Evolutionary conservation across 2,888 invertebrate genomes (phyloP).

Genomic region (Philhelius pedissequus): DNA sequence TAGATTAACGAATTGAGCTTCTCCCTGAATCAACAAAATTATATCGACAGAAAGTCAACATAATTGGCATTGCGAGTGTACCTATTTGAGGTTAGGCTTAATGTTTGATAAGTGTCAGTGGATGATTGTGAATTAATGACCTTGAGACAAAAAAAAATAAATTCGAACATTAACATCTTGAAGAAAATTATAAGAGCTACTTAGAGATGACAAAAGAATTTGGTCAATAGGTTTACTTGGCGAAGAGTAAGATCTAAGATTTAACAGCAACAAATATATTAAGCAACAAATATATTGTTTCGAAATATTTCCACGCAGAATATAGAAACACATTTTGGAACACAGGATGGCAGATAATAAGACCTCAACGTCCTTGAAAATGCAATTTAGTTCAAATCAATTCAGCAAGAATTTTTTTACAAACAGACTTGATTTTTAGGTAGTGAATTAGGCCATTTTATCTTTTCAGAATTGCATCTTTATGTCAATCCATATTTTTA

Average conservation of each 20-base stretch:
- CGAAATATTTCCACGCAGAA: too few species aligned
- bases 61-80: slow-evolving; percentile 44
- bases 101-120: not conserved
- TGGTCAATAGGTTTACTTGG: not conserved
- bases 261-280: not conserved
- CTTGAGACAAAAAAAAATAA: slow-evolving; percentile 48
- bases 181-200: slow-evolving; percentile 30
- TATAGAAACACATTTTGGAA: too few species aligned
- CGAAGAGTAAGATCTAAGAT: not conserved
- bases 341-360: too few species aligned
- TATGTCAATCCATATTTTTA: too few species aligned
- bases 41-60: slow-evolving; percentile 21
- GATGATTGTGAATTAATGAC: slow-evolving; percentile 48
- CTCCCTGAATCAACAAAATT: slow-evolving; percentile 21
- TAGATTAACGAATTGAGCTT: slow-evolving; percentile 36
- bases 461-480: too few species aligned
- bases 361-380: too few species aligned
- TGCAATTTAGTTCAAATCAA: too few species aligned
- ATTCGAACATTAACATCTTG: slow-evolving; percentile 27
- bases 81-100: not conserved
- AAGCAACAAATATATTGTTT: not conserved
- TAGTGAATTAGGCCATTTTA: too few species aligned
- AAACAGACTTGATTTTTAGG: too few species aligned
- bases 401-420: too few species aligned
- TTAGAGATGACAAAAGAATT: slow-evolving; percentile 16